phyloP scores from a whole-genome alignment of 1,140 invertebrate genomes.

The Euschistus heros region DNA sequence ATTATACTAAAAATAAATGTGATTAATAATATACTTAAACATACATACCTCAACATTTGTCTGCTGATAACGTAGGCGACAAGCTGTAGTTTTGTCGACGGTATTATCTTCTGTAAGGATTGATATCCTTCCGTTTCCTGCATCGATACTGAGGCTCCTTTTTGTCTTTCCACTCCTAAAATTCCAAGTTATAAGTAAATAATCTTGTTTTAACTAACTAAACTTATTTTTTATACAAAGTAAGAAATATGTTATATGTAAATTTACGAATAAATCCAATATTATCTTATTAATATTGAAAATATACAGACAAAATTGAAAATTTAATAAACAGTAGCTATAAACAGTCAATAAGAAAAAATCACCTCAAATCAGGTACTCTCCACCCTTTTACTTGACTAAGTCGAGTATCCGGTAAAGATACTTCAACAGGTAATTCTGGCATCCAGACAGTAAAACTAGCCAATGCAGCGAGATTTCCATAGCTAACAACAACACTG shows the following conservation, averaged over 20 bases:
- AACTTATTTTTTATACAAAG: background rate
- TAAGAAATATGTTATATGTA: background rate
- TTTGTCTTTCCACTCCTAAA: slow-evolving; percentile 22
- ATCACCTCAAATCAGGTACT: slow-evolving; percentile 46
- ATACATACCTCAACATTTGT: slow-evolving; percentile 62
- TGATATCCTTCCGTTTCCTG: slow-evolving; percentile 8
- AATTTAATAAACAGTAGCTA: no score
- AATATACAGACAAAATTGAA: no score
- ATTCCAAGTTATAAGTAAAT: background rate
- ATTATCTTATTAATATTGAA: no score
- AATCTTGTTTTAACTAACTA: background rate
- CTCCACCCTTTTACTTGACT: slow-evolving; percentile 83
- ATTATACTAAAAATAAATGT: background rate
- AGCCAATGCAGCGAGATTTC: slow-evolving; percentile 75
- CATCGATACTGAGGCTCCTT: slow-evolving; percentile 18
- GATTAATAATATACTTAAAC: background rate
- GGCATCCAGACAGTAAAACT: slow-evolving; percentile 95
- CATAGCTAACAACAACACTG: slow-evolving; percentile 86
- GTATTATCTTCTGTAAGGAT: slow-evolving; percentile 29
- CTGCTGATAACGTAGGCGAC: slow-evolving; percentile 79
- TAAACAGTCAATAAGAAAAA: no score
- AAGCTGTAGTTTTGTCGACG: slow-evolving; percentile 39
- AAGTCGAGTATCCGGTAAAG: slow-evolving; percentile 74
- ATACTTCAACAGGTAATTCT: slow-evolving; percentile 81
- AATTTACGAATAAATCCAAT: background rate